phyloP scores from a whole-genome alignment of 2,113 vertebrate species.

The Xenopus tropicalis region UCB_Xtro_10.0 CM004449.2:29152001-29152500 shows the following conservation, averaged over 20 bases:
- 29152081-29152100: conserved; percentile 6
- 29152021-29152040: no score
- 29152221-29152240: conserved; percentile 17
- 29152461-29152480: no score
- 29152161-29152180: conserved; percentile 1
- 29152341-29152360: not conserved
- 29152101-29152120: conserved; percentile 4
- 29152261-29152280: not conserved
- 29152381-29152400: no score
- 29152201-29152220: no score
- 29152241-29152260: conserved; percentile 22
- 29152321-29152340: not conserved
- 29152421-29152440: no score
- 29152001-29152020: not conserved
- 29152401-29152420: no score
- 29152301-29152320: not conserved
- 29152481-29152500: no score
- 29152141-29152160: conserved; percentile 4
- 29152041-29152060: not conserved
- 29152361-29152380: no score
- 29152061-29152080: conserved; percentile 8
- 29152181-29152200: not conserved
- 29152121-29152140: not conserved
- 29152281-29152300: conserved; percentile 5
- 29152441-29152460: no score